Conservation (phyloP, 2,797 vertebrate genomes). For the Pseudocheirus occidentalis region DNA sequence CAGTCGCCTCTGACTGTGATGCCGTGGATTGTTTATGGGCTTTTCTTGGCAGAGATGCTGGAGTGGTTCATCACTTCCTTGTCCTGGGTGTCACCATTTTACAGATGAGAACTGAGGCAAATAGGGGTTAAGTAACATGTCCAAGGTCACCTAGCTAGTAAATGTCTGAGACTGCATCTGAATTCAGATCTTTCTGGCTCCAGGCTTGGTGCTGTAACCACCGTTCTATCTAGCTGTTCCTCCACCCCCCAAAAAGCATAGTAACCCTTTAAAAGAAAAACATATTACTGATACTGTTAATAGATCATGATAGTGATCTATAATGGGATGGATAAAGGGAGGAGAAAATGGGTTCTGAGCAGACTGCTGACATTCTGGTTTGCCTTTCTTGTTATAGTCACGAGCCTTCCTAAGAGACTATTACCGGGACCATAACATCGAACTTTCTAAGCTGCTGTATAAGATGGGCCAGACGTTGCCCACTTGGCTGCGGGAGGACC, state of each 20-base stretch:
- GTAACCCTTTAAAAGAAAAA: neutral
- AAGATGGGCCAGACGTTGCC: conserved; percentile 97
- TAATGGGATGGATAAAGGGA: neutral
- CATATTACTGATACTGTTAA: neutral
- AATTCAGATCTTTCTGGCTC: neutral
- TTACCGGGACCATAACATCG: conserved; percentile 98
- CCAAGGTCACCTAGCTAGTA: neutral
- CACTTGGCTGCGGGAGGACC: conserved; percentile 97
- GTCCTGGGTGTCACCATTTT: neutral
- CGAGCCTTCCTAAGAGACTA: conserved; percentile 94
- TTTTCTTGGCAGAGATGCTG: neutral
- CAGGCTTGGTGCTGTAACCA: neutral
- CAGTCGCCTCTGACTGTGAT: neutral
- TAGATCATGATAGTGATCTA: neutral
- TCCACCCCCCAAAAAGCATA: neutral
- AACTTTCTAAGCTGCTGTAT: conserved; percentile 98
- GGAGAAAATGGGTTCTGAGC: neutral
- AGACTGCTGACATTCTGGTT: neutral
- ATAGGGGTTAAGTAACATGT: neutral
- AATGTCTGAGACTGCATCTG: neutral
- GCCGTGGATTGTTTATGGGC: neutral
- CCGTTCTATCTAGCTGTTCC: neutral
- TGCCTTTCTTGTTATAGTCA: conserved; percentile 85
- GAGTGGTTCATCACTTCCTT: neutral
- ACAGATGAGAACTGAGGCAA: neutral